Conservation (phyloP, 1,140 invertebrate species). For the Tigriopus japonicus region DNA sequence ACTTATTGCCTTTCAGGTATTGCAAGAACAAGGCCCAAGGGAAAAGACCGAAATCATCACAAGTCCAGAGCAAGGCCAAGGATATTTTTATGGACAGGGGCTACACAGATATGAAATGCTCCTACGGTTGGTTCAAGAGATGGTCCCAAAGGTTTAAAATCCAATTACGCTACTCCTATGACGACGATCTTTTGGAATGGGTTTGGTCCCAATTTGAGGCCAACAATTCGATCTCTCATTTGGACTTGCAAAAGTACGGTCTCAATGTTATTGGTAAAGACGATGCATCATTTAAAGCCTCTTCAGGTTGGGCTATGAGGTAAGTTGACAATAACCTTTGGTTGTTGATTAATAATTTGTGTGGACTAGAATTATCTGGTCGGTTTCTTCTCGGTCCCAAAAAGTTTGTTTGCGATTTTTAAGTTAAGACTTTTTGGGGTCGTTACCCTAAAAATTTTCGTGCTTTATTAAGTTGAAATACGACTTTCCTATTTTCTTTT, state of each 20-base stretch:
- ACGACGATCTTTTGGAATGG: constrained; percentile 1
- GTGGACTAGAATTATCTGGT: no score
- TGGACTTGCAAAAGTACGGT: neutral
- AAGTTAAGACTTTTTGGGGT: no score
- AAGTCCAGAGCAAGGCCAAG: neutral
- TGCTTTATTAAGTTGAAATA: no score
- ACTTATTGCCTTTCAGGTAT: neutral
- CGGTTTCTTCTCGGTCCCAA: no score
- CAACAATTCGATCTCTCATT: neutral
- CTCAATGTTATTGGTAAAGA: neutral
- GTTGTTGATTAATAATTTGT: no score
- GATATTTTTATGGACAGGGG: neutral
- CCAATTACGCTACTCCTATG: constrained; percentile 5
- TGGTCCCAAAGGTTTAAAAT: constrained; percentile 10
- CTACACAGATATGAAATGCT: constrained; percentile 10
- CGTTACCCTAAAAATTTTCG: no score
- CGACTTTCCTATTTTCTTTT: no score
- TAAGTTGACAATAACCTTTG: no score
- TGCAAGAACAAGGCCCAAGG: neutral
- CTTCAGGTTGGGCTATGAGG: constrained; percentile 7
- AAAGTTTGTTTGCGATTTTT: no score
- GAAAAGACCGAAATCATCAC: neutral
- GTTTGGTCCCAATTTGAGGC: constrained; percentile 1
- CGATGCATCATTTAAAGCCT: constrained; percentile 5
- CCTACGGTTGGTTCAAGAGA: constrained; percentile 11